A percentile compares a stretch with the other conserved stretches of the same genome.
These are phyloP conservation scores for Nymphicus hollandicus DNA, from an alignment of 2,113 vertebrate species.

Conservation along the genomic window DNA sequence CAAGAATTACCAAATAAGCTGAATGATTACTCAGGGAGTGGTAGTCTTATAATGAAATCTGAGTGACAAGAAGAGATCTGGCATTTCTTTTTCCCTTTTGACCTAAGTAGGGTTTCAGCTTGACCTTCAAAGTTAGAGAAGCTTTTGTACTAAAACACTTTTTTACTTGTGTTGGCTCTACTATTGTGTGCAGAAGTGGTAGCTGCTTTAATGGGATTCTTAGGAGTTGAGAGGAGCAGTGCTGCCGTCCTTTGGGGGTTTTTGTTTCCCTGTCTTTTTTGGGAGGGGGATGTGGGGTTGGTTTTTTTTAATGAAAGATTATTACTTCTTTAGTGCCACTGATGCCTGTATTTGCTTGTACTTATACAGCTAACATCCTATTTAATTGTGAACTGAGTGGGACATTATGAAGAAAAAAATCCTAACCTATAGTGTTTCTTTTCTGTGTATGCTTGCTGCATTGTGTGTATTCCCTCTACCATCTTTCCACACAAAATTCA, in stretches of 20 bases:
- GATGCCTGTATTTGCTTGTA: background rate
- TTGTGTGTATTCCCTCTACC: background rate
- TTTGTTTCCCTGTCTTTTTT: background rate
- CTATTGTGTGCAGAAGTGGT: background rate
- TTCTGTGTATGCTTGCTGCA: background rate
- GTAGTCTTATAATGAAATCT: background rate
- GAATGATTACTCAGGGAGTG: background rate
- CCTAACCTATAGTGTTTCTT: background rate
- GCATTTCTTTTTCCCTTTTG: conserved; percentile 3
- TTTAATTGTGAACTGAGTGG: background rate
- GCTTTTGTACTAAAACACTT: background rate
- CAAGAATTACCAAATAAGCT: background rate
- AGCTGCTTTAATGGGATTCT: background rate
- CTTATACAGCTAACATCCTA: background rate
- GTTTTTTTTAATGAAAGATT: background rate
- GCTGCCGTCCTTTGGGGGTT: background rate
- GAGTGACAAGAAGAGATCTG: conserved; percentile 1
- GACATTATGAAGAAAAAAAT: background rate
- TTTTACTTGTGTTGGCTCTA: background rate
- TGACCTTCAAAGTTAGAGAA: background rate
- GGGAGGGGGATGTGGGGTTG: fast-evolving
- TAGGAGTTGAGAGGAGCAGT: background rate
- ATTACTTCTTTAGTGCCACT: background rate
- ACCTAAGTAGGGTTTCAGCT: background rate
- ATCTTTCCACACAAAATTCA: background rate